phyloP scores from a whole-genome alignment of 2,797 vertebrate species.

The Sciurus carolinensis region DNA sequence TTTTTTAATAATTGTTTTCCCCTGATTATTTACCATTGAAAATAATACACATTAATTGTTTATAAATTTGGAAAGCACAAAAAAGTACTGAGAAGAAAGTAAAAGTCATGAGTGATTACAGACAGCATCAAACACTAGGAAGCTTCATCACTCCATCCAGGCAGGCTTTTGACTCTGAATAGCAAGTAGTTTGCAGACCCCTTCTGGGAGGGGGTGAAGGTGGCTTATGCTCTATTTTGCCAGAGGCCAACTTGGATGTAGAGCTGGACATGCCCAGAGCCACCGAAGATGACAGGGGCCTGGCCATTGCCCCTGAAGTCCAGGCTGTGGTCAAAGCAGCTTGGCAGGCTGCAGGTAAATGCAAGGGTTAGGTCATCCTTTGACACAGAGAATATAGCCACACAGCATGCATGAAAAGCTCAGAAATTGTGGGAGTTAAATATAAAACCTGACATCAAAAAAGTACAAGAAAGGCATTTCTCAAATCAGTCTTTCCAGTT shows the following conservation, averaged over 20 bases:
- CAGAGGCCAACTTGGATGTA: constrained; percentile 74
- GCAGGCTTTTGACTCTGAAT: background rate
- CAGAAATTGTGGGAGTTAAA: background rate
- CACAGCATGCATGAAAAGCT: background rate
- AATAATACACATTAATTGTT: background rate
- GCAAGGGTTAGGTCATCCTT: constrained; percentile 92
- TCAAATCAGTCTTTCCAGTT: background rate
- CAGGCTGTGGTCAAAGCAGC: constrained; percentile 94
- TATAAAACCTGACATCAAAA: background rate
- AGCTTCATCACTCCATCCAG: no score
- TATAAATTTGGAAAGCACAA: background rate
- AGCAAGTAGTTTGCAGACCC: no score
- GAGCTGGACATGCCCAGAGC: constrained; percentile 92
- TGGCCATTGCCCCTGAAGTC: constrained; percentile 92
- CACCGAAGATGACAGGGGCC: constrained; percentile 93
- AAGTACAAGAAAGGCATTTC: background rate
- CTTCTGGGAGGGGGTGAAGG: background rate
- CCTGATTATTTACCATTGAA: background rate
- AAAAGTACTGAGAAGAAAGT: constrained; percentile 9
- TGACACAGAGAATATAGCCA: constrained; percentile 88
- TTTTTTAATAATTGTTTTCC: background rate
- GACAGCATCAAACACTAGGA: no score
- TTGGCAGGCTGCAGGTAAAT: constrained; percentile 93
- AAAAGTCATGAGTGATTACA: background rate
- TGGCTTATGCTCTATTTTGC: background rate